phyloP scores from a whole-genome alignment of 2,113 vertebrate genomes.

The Vulpes lagopus region DNA sequence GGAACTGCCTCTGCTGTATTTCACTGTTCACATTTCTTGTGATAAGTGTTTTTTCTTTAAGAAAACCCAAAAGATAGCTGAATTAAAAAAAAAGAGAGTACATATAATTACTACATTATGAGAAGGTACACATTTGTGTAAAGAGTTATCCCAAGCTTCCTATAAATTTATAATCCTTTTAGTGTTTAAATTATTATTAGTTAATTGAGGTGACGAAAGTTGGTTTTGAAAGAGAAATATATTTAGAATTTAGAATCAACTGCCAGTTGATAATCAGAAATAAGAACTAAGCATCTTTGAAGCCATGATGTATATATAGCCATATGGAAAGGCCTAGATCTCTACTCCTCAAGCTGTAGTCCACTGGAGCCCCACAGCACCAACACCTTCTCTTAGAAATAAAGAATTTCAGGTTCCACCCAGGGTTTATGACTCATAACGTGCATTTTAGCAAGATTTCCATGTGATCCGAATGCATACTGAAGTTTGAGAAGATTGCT shows the following conservation, averaged over 20 bases:
- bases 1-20: neutral
- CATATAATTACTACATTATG: neutral
- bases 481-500: neutral
- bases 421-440: neutral
- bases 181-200: neutral
- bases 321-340: neutral
- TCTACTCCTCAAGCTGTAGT: neutral
- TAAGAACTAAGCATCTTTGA: neutral
- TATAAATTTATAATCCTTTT: neutral
- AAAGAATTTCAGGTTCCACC: neutral
- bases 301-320: neutral
- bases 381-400: neutral
- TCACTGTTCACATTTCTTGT: neutral
- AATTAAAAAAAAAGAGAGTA: neutral
- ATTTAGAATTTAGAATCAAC: neutral
- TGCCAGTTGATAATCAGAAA: neutral
- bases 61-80: neutral
- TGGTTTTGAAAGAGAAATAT: neutral
- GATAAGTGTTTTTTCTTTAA: neutral
- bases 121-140: neutral
- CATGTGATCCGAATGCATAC: neutral
- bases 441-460: neutral
- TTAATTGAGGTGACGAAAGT: neutral
- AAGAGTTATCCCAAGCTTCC: neutral
- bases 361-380: too few relatives aligned